Conservation (phyloP, 2,797 vertebrate species). For the Hirundo rustica region DNA sequence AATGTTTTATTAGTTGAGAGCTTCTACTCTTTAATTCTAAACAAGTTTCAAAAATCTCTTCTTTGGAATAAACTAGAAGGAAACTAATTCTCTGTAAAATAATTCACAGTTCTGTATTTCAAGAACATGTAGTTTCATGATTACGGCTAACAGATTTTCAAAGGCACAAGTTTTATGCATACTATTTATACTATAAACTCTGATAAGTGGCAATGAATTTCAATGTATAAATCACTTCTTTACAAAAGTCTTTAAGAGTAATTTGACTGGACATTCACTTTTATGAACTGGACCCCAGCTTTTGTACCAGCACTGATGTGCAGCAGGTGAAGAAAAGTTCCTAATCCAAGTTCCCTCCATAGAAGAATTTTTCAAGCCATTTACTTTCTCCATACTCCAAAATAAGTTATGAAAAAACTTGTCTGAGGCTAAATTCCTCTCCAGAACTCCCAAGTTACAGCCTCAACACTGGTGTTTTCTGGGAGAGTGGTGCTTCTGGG, state of each 20-base stretch:
- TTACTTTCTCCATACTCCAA: background rate
- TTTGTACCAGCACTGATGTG: background rate
- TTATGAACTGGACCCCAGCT: background rate
- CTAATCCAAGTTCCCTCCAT: background rate
- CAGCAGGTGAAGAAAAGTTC: background rate
- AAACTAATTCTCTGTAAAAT: background rate
- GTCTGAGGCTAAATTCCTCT: background rate
- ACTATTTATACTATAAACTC: background rate
- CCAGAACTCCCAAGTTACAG: background rate
- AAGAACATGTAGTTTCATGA: background rate
- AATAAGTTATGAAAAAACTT: background rate
- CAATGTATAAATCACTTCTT: background rate
- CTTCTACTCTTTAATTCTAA: background rate
- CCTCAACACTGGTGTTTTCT: background rate
- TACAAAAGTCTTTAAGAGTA: background rate
- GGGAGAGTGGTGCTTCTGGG: background rate
- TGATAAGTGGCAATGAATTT: background rate
- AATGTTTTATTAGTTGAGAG: background rate
- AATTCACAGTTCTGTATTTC: background rate
- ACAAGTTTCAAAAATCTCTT: background rate
- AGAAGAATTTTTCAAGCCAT: background rate
- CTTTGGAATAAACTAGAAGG: background rate
- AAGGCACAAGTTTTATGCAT: background rate
- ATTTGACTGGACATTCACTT: background rate
- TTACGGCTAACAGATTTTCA: background rate